Evolutionary conservation across 2,797 vertebrate genomes (phyloP), one percentile per base, ranked within the genome.

Genomic region (Amazona finschi): DNA sequence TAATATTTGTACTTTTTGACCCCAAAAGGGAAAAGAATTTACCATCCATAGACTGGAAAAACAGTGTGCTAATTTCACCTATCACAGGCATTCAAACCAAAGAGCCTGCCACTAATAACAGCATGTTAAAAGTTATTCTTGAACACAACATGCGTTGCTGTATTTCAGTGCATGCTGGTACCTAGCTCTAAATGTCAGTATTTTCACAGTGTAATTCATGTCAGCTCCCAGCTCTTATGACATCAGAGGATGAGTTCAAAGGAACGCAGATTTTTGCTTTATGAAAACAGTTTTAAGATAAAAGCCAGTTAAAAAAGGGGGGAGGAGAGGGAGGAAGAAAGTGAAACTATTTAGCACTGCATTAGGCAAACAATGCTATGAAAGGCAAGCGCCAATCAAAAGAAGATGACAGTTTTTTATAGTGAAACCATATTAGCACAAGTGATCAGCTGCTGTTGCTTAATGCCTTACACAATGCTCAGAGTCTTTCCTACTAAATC

Each of bases 21-120:
- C 93, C 92, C 95, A 93, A 97, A 97, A 95, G 93, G 96, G 96
- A 92, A 94, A 95, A 95, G 95, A 97, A 96, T 97, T 97, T 94
- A 93, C 90, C 86, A 80, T 91, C 74, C 85, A 96, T 96, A 95
- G 94, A 83, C 61, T 75, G 80, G 83, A 95, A 96, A 97, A 97
- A 90, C 88, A 96, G 76, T 6, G 36, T 76, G 88, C 92, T 96
- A 96, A 96, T 97, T 96, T 97, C 20, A 61, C 79, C 85, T 95
- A 89, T 83, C 82, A 90, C 95, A 95, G 87, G 58, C 38, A 13
- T 60, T 94, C 64, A 67, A 88, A 91, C 71, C 71, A 38, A 93
- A 90, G 85, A 92, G 71, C 58, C 90, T 91, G 76, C 58, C 94
- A 90, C 90, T 94, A 97, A 97, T 91, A 96, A 85, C 7, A 89